Evolutionary conservation across 2,888 invertebrate species (phyloP).

Genomic region (Drosophila cracens): DNA sequence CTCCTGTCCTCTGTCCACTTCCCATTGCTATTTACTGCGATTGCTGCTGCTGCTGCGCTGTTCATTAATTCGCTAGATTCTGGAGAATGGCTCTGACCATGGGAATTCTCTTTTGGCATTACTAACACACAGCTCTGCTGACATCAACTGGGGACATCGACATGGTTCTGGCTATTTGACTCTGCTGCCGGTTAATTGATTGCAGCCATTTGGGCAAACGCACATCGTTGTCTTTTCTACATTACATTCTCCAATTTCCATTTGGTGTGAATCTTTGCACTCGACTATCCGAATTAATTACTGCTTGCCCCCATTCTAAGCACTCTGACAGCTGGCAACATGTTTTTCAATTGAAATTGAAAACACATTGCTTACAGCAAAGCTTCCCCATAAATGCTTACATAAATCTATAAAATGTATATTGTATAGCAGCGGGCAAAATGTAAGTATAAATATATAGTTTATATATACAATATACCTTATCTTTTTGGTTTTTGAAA

Average conservation of each 20-base stretch:
- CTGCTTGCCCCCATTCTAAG: slow-evolving; percentile 13
- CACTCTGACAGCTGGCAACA: slow-evolving; percentile 14
- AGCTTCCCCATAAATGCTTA: background rate
- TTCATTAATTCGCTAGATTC: slow-evolving; percentile 68
- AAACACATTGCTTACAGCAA: slow-evolving; percentile 11
- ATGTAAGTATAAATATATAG: background rate
- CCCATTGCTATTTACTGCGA: slow-evolving; percentile 55
- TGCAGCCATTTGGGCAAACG: slow-evolving; percentile 70
- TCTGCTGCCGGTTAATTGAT: slow-evolving; percentile 77
- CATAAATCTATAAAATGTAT: background rate
- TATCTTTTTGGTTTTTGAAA: background rate
- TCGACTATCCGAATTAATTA: slow-evolving; percentile 67
- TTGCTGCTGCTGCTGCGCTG: slow-evolving; percentile 46
- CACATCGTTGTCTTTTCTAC: slow-evolving; percentile 7
- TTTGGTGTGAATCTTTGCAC: slow-evolving; percentile 73
- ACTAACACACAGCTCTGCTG: slow-evolving; percentile 58
- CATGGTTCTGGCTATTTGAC: slow-evolving; percentile 57
- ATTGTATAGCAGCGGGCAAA: background rate
- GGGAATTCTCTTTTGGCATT: slow-evolving; percentile 30
- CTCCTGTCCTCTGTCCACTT: background rate
- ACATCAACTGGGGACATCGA: slow-evolving; percentile 56
- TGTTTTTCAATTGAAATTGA: slow-evolving; percentile 56
- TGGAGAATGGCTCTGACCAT: slow-evolving; percentile 11
- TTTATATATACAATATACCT: background rate
- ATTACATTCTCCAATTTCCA: background rate